A percentile compares a stretch with the other conserved stretches of the same genome.
phyloP scores from a whole-genome alignment of 1,140 invertebrate species.

The Littorina saxatilis region DNA sequence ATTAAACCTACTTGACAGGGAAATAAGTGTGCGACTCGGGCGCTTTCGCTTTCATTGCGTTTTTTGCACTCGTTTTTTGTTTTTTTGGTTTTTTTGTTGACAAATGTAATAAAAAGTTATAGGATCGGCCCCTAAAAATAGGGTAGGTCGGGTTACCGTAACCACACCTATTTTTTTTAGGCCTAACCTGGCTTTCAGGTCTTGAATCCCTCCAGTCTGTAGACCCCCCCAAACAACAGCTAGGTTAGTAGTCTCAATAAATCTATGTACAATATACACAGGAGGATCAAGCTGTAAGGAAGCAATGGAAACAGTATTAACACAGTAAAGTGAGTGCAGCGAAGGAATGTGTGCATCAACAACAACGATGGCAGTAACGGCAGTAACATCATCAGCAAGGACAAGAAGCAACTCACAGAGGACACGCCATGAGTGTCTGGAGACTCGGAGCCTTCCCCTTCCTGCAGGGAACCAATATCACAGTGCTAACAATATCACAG shows the following conservation, averaged over 20 bases:
- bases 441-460: background rate
- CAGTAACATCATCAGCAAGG: background rate
- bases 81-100: too few species aligned
- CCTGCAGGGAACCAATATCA: background rate
- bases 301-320: background rate
- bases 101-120: too few species aligned
- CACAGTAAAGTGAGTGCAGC: background rate
- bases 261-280: background rate
- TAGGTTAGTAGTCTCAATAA: background rate
- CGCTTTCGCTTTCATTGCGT: too few species aligned
- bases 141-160: too few species aligned
- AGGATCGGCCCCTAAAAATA: too few species aligned
- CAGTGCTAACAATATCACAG: background rate
- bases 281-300: background rate
- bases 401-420: conserved; percentile 3
- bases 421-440: conserved; percentile 18
- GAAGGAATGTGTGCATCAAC: background rate
- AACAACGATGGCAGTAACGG: background rate
- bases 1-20: too few species aligned
- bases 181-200: too few species aligned
- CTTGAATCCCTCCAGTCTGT: too few species aligned
- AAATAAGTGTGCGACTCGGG: too few species aligned
- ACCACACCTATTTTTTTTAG: background rate
- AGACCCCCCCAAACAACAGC: background rate
- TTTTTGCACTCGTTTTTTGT: too few species aligned